Percentiles rank a stretch among this genome's conserved stretches.
Conservation (phyloP, 1,140 invertebrate species). For the Ooceraea biroi region DNA sequence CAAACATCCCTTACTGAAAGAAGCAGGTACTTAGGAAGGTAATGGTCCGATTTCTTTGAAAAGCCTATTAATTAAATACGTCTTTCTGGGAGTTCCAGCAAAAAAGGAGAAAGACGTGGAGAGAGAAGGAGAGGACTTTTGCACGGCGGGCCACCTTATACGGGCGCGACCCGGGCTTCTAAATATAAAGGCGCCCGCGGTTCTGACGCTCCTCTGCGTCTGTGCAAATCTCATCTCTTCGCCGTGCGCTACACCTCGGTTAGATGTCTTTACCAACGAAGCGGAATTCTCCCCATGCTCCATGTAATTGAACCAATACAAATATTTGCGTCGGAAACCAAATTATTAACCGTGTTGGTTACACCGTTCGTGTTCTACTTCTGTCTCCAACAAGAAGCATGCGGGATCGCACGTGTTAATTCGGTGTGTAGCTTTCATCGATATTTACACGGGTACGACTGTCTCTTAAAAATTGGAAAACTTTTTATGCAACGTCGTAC, state of each 20-base stretch:
- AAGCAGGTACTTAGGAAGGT: neutral
- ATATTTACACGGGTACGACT: too few species aligned
- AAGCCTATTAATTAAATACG: conserved; percentile 18
- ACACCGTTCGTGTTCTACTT: too few species aligned
- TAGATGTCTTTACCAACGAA: conserved; percentile 1
- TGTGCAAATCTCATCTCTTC: conserved; percentile 67
- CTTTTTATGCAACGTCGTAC: too few species aligned
- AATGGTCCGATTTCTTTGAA: neutral
- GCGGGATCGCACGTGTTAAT: too few species aligned
- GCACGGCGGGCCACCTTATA: conserved; percentile 83
- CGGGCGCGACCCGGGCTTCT: conserved; percentile 85
- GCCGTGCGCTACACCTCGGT: conserved; percentile 14
- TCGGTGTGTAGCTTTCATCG: too few species aligned
- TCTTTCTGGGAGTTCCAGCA: neutral
- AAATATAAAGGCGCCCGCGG: conserved; percentile 85
- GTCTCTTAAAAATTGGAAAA: too few species aligned
- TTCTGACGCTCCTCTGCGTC: conserved; percentile 74
- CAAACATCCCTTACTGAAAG: neutral
- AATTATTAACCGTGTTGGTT: neutral
- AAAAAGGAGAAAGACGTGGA: conserved; percentile 12
- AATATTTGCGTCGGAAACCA: neutral
- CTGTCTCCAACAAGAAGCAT: too few species aligned
- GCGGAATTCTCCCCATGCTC: neutral
- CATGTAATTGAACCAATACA: neutral
- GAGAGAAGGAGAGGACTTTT: conserved; percentile 70